A percentile compares a stretch with the other conserved stretches of the same genome.
These are phyloP conservation scores for Campoletis raptor DNA, from an alignment of 2,888 invertebrate species.

Conservation along the genomic window DNA sequence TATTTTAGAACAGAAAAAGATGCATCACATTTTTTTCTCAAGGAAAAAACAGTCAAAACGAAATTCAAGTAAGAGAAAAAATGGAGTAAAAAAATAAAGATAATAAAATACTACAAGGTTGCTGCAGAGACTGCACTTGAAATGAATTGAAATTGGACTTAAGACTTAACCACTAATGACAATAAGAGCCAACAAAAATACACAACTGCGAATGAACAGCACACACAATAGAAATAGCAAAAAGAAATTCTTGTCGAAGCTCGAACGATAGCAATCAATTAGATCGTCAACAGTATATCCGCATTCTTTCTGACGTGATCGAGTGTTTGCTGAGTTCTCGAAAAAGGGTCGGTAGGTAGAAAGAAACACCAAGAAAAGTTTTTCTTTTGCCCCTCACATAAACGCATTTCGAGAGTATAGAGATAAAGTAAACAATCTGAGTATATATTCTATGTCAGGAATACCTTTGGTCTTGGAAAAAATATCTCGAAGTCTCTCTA, in stretches of 20 bases:
- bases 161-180: background rate
- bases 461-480: slow-evolving; percentile 64
- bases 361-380: slow-evolving; percentile 40
- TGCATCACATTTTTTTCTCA: background rate
- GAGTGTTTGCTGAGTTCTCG: slow-evolving; percentile 79
- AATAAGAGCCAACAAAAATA: slow-evolving; percentile 1
- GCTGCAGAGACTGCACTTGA: background rate
- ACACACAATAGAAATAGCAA: background rate
- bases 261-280: slow-evolving; percentile 79
- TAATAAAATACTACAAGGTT: background rate
- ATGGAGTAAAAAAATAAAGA: background rate
- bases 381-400: slow-evolving; percentile 20
- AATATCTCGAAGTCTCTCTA: slow-evolving; percentile 71
- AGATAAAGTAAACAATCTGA: slow-evolving; percentile 30
- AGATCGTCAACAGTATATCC: slow-evolving; percentile 69
- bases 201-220: slow-evolving; percentile 15
- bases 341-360: slow-evolving; percentile 65
- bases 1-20: background rate
- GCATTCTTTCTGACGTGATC: slow-evolving; percentile 66
- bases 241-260: slow-evolving; percentile 25
- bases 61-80: background rate
- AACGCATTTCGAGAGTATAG: background rate
- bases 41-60: background rate
- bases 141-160: background rate
- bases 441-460: slow-evolving; percentile 44